Base-by-base conservation (phyloP, 2,113 vertebrate species). In the Brachirus orientalis region DNA sequence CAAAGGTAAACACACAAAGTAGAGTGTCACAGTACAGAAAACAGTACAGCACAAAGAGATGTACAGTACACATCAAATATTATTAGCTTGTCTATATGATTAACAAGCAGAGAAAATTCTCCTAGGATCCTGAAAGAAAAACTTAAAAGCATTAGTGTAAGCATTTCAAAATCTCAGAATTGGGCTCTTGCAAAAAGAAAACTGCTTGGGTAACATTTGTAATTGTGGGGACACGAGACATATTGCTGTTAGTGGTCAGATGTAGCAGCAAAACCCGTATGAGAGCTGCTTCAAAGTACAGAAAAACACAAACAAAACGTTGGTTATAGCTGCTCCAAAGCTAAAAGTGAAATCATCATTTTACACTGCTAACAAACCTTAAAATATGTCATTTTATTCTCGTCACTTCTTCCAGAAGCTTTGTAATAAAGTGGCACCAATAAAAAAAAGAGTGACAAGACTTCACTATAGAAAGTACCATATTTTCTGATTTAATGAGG, bases 161-260 rank as follows among this genome's bases (percentile, higher is more conserved):
- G 69, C 65, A 50, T 8, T 37, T 53, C 58, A 71, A 35, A 44
- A 50, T 60, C 62, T 69, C 56, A 61, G 62, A 8, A 43, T 6
- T 16, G 8, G 46, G 16, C 9, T 61, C 38, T 68, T 67, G 18
- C 28, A 69, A 64, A 43, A 35, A 4, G 12, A 62, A 35, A 22
- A 40, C 8, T 10, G 14, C 16, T 13, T 14, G n/a, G 8, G 57
- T 19, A 3, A 18, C 1, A 43, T 50, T 16, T 45, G 19, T 35
- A n/a, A 53, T 52, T 17, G 20, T 35, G 18, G 54, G 18, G 16
- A 46, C 14, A 11, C 33, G 19, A 62, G 33, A 55, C 65, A 35
- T 43, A 64, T 18, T 37, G 56, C 28, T 53, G 75, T 92, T 91
- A 91, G 90, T 86, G 47, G 44, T 67, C 80, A 84, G 67, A 52